A percentile compares a stretch with the other conserved stretches of the same genome.
Evolutionary conservation across 2,888 invertebrate species (phyloP).

Genomic region (Furcula furcula): DNA sequence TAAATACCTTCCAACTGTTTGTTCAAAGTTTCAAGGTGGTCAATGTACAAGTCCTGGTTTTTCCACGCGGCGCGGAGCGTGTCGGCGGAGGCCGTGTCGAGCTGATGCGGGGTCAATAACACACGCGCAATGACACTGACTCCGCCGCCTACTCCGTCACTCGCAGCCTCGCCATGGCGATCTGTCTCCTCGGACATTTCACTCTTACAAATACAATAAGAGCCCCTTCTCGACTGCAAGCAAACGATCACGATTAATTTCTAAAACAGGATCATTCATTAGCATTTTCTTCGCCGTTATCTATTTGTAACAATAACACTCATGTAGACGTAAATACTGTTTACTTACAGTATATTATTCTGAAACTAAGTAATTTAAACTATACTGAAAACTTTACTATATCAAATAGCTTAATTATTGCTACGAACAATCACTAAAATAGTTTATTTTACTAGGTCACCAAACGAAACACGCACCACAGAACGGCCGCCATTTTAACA

Average conservation of each 20-base stretch:
- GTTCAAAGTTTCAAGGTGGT: constrained; percentile 87
- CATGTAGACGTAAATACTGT: constrained; percentile 24
- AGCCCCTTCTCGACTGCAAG: constrained; percentile 72
- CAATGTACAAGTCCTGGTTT: constrained; percentile 89
- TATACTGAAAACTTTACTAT: constrained; percentile 13
- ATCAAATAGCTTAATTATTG: constrained; percentile 17
- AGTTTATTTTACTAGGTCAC: constrained; percentile 50
- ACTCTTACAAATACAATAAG: constrained; percentile 68
- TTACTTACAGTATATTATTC: constrained; percentile 49
- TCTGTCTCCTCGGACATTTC: constrained; percentile 80
- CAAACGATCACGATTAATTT: constrained; percentile 60
- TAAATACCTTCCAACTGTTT: constrained; percentile 90
- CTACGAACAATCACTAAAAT: constrained; percentile 13
- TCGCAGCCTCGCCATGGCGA: constrained; percentile 71
- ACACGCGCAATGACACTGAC: constrained; percentile 80
- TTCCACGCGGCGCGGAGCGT: constrained; percentile 87
- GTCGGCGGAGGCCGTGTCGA: constrained; percentile 83
- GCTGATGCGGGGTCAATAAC: constrained; percentile 84
- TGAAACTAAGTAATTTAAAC: constrained; percentile 18
- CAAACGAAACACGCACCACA: constrained; percentile 43
- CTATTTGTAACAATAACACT: constrained; percentile 43
- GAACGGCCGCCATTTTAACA: constrained; percentile 71
- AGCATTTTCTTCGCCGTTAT: constrained; percentile 60
- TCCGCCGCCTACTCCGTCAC: constrained; percentile 73
- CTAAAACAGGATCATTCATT: constrained; percentile 45